Conservation (phyloP, 2,113 vertebrate genomes). For the Furnarius figulus region DNA sequence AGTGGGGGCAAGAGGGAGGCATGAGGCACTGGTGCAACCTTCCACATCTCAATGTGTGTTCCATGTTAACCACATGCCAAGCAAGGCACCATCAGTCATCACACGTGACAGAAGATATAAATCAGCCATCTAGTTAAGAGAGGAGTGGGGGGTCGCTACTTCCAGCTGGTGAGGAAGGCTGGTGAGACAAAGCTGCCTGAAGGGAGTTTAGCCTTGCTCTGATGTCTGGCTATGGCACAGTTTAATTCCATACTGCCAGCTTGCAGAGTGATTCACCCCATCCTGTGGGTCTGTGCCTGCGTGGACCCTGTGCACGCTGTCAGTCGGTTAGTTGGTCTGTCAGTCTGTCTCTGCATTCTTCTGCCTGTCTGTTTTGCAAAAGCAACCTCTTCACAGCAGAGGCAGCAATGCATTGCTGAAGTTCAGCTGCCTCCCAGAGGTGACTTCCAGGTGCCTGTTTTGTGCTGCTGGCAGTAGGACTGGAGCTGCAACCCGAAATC, state of each 20-base stretch:
- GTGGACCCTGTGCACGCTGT: fast-evolving
- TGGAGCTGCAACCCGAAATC: not conserved
- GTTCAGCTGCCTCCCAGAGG: constrained; percentile 60
- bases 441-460: not conserved
- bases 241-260: not conserved
- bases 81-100: fast-evolving
- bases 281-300: not conserved
- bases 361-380: not conserved
- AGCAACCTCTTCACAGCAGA: not conserved
- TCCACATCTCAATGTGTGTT: fast-evolving
- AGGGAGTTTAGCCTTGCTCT: not conserved
- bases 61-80: fast-evolving
- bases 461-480: not conserved
- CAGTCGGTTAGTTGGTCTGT: not conserved
- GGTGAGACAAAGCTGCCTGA: not conserved
- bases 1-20: fast-evolving
- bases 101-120: fast-evolving
- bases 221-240: not conserved
- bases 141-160: not conserved
- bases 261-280: not conserved
- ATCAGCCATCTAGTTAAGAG: not conserved
- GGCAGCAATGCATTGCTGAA: not conserved
- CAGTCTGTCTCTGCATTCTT: not conserved
- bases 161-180: not conserved
- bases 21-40: fast-evolving